phyloP scores from a whole-genome alignment of 2,113 vertebrate genomes.

The Pseudorhombus dupliciocellatus region DNA sequence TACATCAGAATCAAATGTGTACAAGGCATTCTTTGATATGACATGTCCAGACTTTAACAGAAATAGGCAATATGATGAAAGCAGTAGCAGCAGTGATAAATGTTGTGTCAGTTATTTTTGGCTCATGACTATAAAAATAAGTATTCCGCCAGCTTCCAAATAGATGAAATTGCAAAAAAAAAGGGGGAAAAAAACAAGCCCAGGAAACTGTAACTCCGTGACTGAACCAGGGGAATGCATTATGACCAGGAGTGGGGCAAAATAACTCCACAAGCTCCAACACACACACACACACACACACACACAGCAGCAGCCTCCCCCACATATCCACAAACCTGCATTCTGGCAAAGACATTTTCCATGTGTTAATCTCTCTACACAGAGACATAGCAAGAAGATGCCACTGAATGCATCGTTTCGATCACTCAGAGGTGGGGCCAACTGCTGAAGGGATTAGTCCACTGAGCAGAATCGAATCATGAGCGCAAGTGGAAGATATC shows the following conservation, averaged over 20 bases:
- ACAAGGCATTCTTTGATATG: not conserved
- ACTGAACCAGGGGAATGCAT: slow-evolving; percentile 28
- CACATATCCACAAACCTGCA: slow-evolving; percentile 58
- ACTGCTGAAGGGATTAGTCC: slow-evolving; percentile 56
- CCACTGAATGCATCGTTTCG: slow-evolving; percentile 55
- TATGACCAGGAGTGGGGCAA: slow-evolving; percentile 28
- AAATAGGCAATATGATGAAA: slow-evolving; percentile 13
- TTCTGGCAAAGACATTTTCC: slow-evolving; percentile 73
- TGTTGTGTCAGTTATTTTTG: slow-evolving; percentile 12
- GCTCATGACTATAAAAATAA: slow-evolving; percentile 7
- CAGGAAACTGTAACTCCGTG: slow-evolving; percentile 40
- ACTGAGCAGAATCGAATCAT: slow-evolving; percentile 61
- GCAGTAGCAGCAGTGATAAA: slow-evolving; percentile 3
- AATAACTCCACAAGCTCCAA: slow-evolving; percentile 30
- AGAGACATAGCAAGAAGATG: slow-evolving; percentile 27
- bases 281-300: slow-evolving; percentile 3
- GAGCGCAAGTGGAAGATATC: slow-evolving; percentile 70
- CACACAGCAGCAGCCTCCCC: slow-evolving; percentile 29
- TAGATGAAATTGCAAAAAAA: slow-evolving; percentile 24
- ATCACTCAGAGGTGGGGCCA: slow-evolving; percentile 43
- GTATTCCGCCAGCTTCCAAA: slow-evolving; percentile 16
- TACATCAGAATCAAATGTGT: not conserved
- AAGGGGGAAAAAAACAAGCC: slow-evolving; percentile 1
- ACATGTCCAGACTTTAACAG: not conserved
- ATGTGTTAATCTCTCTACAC: slow-evolving; percentile 66